Evolutionary conservation across 2,888 invertebrate genomes (phyloP).

Genomic region (Pyrocoelia pectoralis): DNA sequence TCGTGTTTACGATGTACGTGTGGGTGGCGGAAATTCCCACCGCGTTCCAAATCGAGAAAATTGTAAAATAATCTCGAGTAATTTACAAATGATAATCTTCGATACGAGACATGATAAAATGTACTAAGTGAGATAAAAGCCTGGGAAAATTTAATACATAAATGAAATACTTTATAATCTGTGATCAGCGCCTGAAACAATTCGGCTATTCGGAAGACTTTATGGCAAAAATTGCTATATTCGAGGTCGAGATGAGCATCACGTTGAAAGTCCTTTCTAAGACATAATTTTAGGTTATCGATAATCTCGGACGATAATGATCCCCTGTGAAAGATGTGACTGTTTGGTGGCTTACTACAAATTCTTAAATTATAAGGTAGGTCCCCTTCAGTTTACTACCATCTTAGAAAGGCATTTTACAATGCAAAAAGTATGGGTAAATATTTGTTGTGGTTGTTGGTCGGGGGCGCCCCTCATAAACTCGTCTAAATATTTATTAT

Average conservation of each 20-base stretch:
- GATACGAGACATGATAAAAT: conserved; percentile 14
- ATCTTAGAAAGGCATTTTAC: conserved; percentile 4
- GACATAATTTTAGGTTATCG: conserved; percentile 42
- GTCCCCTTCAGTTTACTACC: conserved; percentile 27
- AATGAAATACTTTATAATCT: conserved; percentile 12
- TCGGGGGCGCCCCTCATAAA: background rate
- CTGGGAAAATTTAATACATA: conserved; percentile 25
- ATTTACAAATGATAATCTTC: background rate
- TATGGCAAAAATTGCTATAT: conserved; percentile 20
- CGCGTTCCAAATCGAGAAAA: background rate
- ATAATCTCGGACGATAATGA: conserved; percentile 41
- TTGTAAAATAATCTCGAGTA: background rate
- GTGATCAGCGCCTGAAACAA: conserved; percentile 4
- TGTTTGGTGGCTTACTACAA: conserved; percentile 43
- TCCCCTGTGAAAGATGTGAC: conserved; percentile 39
- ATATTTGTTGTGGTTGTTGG: background rate
- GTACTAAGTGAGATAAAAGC: conserved; percentile 12
- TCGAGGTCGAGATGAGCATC: background rate
- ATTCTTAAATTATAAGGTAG: conserved; percentile 42
- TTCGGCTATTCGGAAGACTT: conserved; percentile 15
- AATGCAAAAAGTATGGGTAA: conserved; percentile 7
- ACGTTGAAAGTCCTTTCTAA: conserved; percentile 25
- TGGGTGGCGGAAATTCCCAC: conserved; percentile 9
- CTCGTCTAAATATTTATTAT: conserved; percentile 21
- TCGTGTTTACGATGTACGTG: background rate